A percentile compares a stretch with the other conserved stretches of the same genome.
Conservation (phyloP, 1,140 invertebrate species). For the Euura saliciscinereae region DNA sequence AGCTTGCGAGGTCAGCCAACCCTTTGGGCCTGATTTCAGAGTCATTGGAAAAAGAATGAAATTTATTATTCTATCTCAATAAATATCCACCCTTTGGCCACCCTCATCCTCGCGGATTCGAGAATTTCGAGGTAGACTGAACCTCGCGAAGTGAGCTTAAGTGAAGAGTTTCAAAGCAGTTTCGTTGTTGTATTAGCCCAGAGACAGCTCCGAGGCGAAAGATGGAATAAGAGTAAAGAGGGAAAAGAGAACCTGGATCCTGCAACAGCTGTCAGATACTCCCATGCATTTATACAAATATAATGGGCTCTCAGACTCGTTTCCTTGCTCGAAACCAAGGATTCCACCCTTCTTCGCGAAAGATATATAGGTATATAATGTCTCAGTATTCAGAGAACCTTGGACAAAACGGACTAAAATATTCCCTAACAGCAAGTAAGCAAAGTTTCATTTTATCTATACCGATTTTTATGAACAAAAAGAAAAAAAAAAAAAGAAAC, state of each 20-base stretch:
- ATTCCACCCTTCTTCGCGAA: neutral
- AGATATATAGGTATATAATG: neutral
- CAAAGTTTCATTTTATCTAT: no score
- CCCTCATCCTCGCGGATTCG: no score
- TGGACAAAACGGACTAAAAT: neutral
- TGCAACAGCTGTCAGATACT: constrained; percentile 16
- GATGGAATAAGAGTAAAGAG: neutral
- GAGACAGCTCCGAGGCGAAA: neutral
- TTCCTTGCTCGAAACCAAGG: no score
- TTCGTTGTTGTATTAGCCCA: constrained; percentile 9
- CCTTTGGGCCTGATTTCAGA: no score
- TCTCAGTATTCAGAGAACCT: constrained; percentile 4
- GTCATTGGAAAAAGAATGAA: no score
- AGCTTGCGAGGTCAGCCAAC: no score
- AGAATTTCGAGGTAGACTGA: no score
- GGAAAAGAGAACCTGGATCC: neutral
- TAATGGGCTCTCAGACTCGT: constrained; percentile 4
- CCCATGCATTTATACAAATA: constrained; percentile 17
- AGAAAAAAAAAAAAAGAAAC: no score
- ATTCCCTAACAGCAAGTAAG: neutral
- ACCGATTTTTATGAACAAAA: no score
- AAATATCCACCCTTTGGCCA: no score
- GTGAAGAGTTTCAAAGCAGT: constrained; percentile 31
- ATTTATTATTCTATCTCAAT: no score
- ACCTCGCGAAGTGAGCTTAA: constrained; percentile 6